Base-by-base conservation (phyloP, 2,888 invertebrate species). In the Marronus borbonicus region DNA sequence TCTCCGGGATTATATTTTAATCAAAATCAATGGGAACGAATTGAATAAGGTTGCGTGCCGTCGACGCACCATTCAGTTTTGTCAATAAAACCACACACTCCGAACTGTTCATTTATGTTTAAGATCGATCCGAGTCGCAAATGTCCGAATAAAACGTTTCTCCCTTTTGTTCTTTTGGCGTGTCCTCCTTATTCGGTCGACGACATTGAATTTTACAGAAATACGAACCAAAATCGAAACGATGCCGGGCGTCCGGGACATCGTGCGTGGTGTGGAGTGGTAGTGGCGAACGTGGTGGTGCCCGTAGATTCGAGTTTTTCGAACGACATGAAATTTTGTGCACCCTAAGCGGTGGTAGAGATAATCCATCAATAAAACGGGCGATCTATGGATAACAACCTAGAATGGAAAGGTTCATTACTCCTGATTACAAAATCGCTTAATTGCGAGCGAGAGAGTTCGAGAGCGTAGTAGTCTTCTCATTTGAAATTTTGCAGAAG, bases 21-120 rank as follows among this genome's bases (percentile, higher is more conserved):
- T 78, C 77, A 78, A 78, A 78, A 74, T 72, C 77, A 78, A 74
- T 74, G 77, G 28, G 65, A 78, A 78, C 64, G 77, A 65, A 70
- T 69, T 64, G 77, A 77, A 70, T 77, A 77, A 74, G 65, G 77
- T 78, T 78, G 77, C 77, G 77, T 78, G 77, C 77, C 50, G 65
- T 66, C 55, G 50, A 66, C 76, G 66, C 66, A 52, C 76, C 44
- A 62, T 66, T 66, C 76, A 68, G 76, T 76, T 76, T 76, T 76
- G 68, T 76, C 76, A 76, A 76, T 76, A 76, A 76, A 76, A 24
- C 55, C 76, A 68, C 72, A 68, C 50, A 68, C 62, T 52, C 68
- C 36, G 76, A 76, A 68, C 65, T 68, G 68, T 58, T 68, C 66
- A 68, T 76, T 76, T 76, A 76, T 68, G 68, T 66, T 68, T 76